Conservation (phyloP, 2,888 invertebrate genomes). For the Eurois occulta region DNA sequence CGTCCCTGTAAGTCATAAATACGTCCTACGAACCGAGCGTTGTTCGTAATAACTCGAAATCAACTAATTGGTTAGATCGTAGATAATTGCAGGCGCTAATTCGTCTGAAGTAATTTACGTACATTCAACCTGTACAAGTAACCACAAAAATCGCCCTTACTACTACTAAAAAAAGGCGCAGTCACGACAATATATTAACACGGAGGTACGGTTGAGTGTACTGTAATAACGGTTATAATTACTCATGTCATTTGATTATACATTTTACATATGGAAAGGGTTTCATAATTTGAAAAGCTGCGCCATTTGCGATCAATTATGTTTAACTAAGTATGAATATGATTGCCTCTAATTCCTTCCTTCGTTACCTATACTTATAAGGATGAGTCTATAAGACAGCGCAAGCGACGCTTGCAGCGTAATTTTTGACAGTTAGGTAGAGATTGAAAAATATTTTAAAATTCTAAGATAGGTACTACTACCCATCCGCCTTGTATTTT, state of each 20-base stretch:
- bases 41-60: conserved; percentile 29
- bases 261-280: conserved; percentile 38
- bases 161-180: not conserved
- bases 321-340: conserved; percentile 6
- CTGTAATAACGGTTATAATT: conserved; percentile 30
- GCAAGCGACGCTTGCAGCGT: not conserved
- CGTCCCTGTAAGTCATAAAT: conserved; percentile 34
- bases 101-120: not conserved
- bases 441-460: not conserved
- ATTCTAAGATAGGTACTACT: not conserved
- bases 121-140: not conserved
- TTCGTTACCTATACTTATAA: not conserved
- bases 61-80: conserved; percentile 31
- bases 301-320: conserved; percentile 22
- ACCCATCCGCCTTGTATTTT: not conserved
- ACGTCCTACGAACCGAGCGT: not conserved
- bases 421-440: not conserved
- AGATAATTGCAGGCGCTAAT: conserved; percentile 36
- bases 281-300: conserved; percentile 16
- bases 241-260: conserved; percentile 28
- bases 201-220: conserved; percentile 7
- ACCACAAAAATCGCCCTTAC: not conserved
- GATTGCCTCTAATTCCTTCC: conserved; percentile 34
- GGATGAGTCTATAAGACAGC: no score
- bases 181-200: not conserved